phyloP scores from a whole-genome alignment of 1,140 invertebrate species.

The Camponotus pennsylvanicus region DNA sequence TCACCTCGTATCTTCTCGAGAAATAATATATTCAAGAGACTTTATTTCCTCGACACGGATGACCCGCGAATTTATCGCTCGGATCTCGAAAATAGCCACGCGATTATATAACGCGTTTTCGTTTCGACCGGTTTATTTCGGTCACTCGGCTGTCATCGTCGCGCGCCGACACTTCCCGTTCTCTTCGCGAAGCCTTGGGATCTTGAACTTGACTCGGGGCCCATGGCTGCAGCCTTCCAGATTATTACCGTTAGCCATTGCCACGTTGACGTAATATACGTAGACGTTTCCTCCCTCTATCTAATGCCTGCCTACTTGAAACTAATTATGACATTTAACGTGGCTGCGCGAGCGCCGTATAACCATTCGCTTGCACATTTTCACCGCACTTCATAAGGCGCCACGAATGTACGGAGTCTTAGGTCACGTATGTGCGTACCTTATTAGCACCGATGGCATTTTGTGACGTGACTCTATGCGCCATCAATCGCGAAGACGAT shows the following conservation, averaged over 20 bases:
- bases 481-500: conserved; percentile 10
- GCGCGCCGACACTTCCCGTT: conserved; percentile 27
- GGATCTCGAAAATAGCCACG: not conserved
- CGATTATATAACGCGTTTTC: conserved; percentile 19
- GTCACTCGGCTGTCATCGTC: conserved; percentile 30
- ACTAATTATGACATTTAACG: conserved; percentile 63
- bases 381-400: conserved; percentile 29
- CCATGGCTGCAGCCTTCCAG: conserved; percentile 54
- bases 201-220: conserved; percentile 65
- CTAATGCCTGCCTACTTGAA: conserved; percentile 29
- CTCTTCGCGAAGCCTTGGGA: conserved; percentile 47
- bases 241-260: conserved; percentile 71
- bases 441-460: conserved; percentile 37
- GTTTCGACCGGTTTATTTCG: conserved; percentile 59
- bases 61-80: not conserved
- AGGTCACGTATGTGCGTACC: conserved; percentile 30
- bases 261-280: conserved; percentile 62
- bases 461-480: conserved; percentile 14
- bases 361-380: conserved; percentile 18
- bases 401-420: conserved; percentile 30
- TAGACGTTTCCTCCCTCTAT: conserved; percentile 48
- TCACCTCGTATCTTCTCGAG: not conserved
- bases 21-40: not conserved
- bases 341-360: conserved; percentile 28
- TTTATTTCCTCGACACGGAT: not conserved